Conservation (phyloP, 2,888 invertebrate genomes). For the Limnephilus auricula region DNA sequence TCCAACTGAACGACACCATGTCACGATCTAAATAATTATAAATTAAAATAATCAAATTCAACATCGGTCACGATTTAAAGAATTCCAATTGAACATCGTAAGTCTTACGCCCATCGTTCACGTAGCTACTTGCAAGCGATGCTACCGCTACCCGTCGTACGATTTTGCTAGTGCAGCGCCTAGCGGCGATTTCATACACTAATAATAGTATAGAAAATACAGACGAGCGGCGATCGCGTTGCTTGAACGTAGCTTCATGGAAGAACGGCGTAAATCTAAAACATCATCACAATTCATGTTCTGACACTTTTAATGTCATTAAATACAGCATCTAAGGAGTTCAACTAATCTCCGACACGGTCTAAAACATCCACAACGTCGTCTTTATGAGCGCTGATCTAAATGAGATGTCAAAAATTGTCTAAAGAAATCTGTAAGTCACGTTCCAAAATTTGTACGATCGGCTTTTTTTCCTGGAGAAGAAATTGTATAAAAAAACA, state of each 20-base stretch:
- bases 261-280: no score
- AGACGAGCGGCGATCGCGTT: no score
- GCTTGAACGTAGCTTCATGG: no score
- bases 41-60: neutral
- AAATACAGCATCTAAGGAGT: neutral
- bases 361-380: neutral
- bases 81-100: neutral
- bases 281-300: neutral
- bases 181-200: no score
- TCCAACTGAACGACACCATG: neutral
- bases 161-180: no score
- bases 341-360: neutral
- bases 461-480: neutral
- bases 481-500: neutral
- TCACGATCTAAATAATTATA: neutral
- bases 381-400: neutral
- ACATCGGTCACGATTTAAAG: neutral
- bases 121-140: no score
- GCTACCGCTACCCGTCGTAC: no score
- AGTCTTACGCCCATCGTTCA: neutral
- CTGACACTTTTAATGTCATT: neutral
- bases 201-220: no score
- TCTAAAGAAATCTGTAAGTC: neutral
- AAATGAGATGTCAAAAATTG: neutral
- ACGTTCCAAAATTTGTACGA: neutral